phyloP scores from a whole-genome alignment of 2,797 vertebrate genomes.

The Neomorphus geoffroyi region DNA sequence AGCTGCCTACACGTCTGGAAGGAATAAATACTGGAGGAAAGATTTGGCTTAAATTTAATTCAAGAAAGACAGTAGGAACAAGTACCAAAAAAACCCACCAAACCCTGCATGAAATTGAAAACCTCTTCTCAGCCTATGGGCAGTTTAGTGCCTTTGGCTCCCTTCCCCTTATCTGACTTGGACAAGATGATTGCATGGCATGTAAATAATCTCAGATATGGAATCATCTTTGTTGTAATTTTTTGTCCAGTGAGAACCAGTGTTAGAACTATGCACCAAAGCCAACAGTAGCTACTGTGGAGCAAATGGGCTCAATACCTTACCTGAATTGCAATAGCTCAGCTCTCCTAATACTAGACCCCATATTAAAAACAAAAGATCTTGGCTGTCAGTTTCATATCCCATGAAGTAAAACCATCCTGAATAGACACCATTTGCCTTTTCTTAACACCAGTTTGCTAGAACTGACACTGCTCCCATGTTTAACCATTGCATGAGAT shows the following conservation, averaged over 20 bases:
- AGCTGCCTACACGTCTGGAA: conserved; percentile 54
- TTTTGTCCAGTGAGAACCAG: no score
- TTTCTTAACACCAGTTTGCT: background rate
- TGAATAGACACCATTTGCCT: background rate
- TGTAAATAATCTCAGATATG: background rate
- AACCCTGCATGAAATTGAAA: background rate
- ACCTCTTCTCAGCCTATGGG: background rate
- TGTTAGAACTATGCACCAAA: background rate
- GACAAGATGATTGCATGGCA: background rate
- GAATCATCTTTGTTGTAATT: background rate
- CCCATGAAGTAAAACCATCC: background rate
- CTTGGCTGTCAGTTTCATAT: background rate
- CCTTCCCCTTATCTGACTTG: background rate
- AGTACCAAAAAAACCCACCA: background rate
- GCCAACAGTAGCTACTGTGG: background rate
- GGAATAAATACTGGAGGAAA: conserved; percentile 13
- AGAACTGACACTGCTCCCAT: background rate
- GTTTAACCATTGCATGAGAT: background rate
- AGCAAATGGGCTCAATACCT: background rate
- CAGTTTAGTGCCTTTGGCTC: background rate
- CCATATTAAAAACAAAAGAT: background rate
- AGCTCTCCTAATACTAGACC: background rate
- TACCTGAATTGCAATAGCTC: background rate
- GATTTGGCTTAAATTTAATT: conserved; percentile 9
- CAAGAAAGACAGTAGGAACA: background rate